phyloP scores from a whole-genome alignment of 1,140 invertebrate species.

The Brachionus manjavacas region DNA sequence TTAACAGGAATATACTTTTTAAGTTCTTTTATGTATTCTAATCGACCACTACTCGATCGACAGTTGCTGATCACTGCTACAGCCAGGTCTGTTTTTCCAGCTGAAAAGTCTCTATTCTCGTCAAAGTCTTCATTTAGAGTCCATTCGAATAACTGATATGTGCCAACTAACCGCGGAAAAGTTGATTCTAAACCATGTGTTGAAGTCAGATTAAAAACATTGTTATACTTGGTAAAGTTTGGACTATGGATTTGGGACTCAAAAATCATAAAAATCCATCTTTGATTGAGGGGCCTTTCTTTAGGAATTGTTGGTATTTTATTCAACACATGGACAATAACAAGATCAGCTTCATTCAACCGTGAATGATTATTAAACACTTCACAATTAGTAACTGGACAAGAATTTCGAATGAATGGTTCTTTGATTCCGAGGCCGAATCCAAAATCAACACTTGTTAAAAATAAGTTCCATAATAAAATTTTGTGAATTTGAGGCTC shows the following conservation, averaged over 20 bases:
- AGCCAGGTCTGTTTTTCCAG: neutral
- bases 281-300: neutral
- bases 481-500: neutral
- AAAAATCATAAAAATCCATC: neutral
- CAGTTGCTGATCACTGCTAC: conserved; percentile 43
- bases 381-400: conserved; percentile 19
- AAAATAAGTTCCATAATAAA: conserved; percentile 1
- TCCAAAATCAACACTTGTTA: neutral
- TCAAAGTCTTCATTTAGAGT: neutral
- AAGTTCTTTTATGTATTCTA: conserved; percentile 44
- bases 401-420: neutral
- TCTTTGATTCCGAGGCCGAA: neutral
- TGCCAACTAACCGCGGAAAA: conserved; percentile 10
- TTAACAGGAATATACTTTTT: conserved; percentile 44
- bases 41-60: conserved; percentile 37
- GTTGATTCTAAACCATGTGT: conserved; percentile 47
- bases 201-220: conserved; percentile 48
- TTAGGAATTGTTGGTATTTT: neutral
- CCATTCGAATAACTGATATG: neutral
- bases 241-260: neutral
- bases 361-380: neutral
- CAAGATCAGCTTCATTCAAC: neutral
- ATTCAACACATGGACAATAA: neutral
- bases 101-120: neutral
- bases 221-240: neutral